Evolutionary conservation across 2,113 vertebrate genomes (phyloP), one percentile per base, ranked within the genome.

Genomic region (Elephas maximus): DNA sequence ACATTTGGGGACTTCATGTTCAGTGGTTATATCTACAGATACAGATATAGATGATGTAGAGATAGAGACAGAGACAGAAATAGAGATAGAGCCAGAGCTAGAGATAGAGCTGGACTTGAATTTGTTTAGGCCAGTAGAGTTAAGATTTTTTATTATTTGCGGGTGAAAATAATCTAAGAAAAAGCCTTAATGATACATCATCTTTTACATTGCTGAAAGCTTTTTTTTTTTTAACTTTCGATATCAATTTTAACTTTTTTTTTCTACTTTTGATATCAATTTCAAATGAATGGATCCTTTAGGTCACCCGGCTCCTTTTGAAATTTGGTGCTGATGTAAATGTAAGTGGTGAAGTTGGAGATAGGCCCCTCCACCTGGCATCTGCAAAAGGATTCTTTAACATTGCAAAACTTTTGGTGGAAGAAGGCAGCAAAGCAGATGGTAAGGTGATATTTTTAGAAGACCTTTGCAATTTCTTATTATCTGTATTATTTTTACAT

Each of bases 271-370:
- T 37, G 17, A 26, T 62, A 57, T 93, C 90, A 96, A 97, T 97
- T 91, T 83, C 53, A 1, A 79, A 24, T 44, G 44, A 30, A 95
- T 98, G 73, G n/a, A 77, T 93, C 85, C 1, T 94, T 91, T 73
- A 99, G 99, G 98, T 99, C 63, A 98, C 98, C 1, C 99, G 98
- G 80, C 98, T 99, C 69, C 97, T 99, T 93, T 98, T 99, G 74
- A 99, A 99, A 98, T 99, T 99, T 0, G 99, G 99, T 18, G 99
- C 99, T 0, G 99, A 99, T 87, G 99, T 99, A 94, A 99, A 99
- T 23, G 98, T 98, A 0, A 99, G 99, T 3, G 99, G 99, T 23
- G 99, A 99, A 98, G 99, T 99, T 24, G 99, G 99, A 3, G 99
- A 99, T 84, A 98, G 99, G n/a, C 99, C 99, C 0, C 99, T 99